Evolutionary conservation across 2,888 invertebrate genomes (phyloP).

Genomic region (Eupithecia abbreviata): DNA sequence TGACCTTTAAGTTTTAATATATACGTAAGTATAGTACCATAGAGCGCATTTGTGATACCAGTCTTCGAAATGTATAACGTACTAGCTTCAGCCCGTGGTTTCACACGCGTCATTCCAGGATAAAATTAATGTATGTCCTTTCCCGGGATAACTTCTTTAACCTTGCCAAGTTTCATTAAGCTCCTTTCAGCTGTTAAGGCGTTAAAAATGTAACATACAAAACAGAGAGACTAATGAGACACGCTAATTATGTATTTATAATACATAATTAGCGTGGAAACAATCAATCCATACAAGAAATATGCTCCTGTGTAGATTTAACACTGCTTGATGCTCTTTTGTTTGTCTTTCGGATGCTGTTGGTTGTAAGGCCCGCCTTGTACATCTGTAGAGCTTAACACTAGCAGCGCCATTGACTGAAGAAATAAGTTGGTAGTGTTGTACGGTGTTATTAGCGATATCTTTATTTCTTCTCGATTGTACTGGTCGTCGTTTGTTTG

Average conservation of each 20-base stretch:
- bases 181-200: too few relatives aligned
- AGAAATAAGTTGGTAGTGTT: background rate
- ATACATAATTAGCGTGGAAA: background rate
- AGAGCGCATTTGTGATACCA: background rate
- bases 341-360: background rate
- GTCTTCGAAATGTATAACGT: too few relatives aligned
- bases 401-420: background rate
- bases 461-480: slow-evolving; percentile 39
- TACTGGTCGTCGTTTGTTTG: slow-evolving; percentile 33
- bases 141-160: too few relatives aligned
- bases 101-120: too few relatives aligned
- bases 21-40: background rate
- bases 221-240: too few relatives aligned
- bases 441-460: slow-evolving; percentile 28
- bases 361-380: background rate
- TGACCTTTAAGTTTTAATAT: background rate
- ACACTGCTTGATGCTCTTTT: background rate
- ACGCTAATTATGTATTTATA: too few relatives aligned
- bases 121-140: too few relatives aligned
- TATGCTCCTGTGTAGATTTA: background rate
- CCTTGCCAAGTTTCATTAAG: too few relatives aligned
- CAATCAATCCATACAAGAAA: background rate
- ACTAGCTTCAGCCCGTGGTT: too few relatives aligned
- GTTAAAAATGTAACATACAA: too few relatives aligned
- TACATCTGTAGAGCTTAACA: background rate